A percentile compares a stretch with the other conserved stretches of the same genome.
Evolutionary conservation across 2,113 vertebrate species (phyloP).

Genomic region (Lepus timidus): DNA sequence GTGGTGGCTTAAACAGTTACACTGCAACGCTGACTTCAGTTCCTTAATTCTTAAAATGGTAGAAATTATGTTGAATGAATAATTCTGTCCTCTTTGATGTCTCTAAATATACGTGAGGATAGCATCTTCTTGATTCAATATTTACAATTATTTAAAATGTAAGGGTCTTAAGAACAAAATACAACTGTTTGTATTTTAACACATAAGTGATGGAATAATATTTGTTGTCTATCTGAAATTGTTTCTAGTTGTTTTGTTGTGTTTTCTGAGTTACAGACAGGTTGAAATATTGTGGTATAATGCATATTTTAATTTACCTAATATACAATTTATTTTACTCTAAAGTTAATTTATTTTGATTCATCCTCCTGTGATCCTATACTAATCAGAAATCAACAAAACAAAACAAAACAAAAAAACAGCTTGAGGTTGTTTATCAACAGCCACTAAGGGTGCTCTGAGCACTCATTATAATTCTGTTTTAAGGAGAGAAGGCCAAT

Average conservation of each 20-base stretch:
- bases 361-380: not conserved
- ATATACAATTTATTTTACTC: not conserved
- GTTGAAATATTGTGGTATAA: not conserved
- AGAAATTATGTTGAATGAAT: not conserved
- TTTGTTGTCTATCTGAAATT: not conserved
- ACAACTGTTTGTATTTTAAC: not conserved
- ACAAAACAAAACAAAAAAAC: not conserved
- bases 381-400: conserved; percentile 13
- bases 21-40: not conserved
- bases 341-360: conserved; percentile 24
- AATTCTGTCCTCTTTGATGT: not conserved
- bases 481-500: not conserved
- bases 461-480: not conserved
- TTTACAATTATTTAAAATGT: conserved; percentile 5
- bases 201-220: not conserved
- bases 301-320: conserved; percentile 13
- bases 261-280: not conserved
- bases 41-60: not conserved
- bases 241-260: not conserved
- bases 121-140: not conserved
- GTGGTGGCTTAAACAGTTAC: too few species aligned
- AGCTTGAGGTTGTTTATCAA: not conserved
- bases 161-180: not conserved
- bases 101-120: conserved; percentile 35
- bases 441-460: not conserved